Conservation (phyloP, 2,113 vertebrate genomes). For the Eptatretus burgeri region DNA sequence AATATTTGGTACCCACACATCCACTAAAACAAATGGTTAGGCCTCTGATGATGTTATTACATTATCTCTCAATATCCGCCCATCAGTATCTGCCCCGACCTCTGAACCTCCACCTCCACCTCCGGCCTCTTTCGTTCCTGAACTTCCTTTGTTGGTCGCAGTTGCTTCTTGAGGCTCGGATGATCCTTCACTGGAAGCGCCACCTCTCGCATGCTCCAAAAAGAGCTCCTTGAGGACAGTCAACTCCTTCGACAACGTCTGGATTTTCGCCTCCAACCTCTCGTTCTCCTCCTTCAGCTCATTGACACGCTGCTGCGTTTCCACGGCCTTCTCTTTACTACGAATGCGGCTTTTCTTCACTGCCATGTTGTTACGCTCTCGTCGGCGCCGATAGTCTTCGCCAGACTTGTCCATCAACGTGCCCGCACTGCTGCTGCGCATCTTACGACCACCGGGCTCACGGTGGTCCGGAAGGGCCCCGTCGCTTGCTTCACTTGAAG, state of each 20-base stretch:
- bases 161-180: too few relatives aligned
- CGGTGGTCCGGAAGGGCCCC: conserved; percentile 38
- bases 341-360: conserved; percentile 92
- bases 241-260: conserved; percentile 81
- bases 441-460: conserved; percentile 39
- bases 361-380: conserved; percentile 88
- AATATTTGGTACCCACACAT: too few relatives aligned
- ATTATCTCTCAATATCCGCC: too few relatives aligned
- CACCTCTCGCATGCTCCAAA: conserved; percentile 41
- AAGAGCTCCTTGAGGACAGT: conserved; percentile 95
- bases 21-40: too few relatives aligned
- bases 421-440: conserved; percentile 36
- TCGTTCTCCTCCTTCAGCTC: conserved; percentile 97
- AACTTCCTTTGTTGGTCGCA: too few relatives aligned
- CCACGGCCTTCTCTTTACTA: conserved; percentile 87
- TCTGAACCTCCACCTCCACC: too few relatives aligned
- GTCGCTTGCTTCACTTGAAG: conserved; percentile 32
- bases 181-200: too few relatives aligned
- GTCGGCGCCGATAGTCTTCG: conserved; percentile 57
- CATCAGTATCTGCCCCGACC: too few relatives aligned
- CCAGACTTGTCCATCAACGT: conserved; percentile 47
- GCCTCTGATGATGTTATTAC: too few relatives aligned
- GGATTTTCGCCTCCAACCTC: conserved; percentile 88
- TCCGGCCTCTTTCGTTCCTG: too few relatives aligned
- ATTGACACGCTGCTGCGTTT: conserved; percentile 70